Percentiles rank a stretch among this genome's conserved stretches.
These are phyloP conservation scores for Acronicta aceris DNA, from an alignment of 2,888 invertebrate species.

Conservation along the genomic window DNA sequence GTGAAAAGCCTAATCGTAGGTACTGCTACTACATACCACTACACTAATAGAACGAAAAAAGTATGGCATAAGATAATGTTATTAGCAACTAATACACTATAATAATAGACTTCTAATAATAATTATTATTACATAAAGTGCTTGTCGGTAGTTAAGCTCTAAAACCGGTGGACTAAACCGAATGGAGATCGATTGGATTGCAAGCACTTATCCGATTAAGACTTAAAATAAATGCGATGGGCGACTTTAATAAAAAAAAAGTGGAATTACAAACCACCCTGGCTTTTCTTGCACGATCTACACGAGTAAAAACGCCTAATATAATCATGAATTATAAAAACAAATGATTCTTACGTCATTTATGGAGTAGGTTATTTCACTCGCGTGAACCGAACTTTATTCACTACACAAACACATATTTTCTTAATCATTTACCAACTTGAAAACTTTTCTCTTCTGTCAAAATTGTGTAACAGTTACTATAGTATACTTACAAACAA, in stretches of 20 bases:
- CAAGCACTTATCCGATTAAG: neutral
- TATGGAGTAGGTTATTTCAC: neutral
- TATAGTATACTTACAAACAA: constrained; percentile 26
- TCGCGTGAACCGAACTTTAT: constrained; percentile 3
- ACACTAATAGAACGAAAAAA: neutral
- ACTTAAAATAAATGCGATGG: neutral
- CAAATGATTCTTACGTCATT: no score
- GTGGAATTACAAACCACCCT: constrained; percentile 16
- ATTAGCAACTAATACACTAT: neutral
- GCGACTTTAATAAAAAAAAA: constrained; percentile 8
- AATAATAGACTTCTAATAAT: neutral
- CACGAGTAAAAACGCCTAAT: neutral
- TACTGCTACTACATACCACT: no score
- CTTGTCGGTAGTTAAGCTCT: neutral
- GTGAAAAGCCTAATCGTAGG: neutral
- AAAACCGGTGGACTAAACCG: neutral
- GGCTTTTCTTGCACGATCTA: neutral
- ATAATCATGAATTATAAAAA: no score
- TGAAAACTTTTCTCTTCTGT: no score
- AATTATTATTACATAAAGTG: neutral
- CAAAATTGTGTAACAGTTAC: neutral
- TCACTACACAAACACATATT: constrained; percentile 8
- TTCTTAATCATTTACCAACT: no score
- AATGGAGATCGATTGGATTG: neutral
- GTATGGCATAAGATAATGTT: neutral